phyloP scores from a whole-genome alignment of 2,888 invertebrate species.

The Caenorhabditis sp. region DNA sequence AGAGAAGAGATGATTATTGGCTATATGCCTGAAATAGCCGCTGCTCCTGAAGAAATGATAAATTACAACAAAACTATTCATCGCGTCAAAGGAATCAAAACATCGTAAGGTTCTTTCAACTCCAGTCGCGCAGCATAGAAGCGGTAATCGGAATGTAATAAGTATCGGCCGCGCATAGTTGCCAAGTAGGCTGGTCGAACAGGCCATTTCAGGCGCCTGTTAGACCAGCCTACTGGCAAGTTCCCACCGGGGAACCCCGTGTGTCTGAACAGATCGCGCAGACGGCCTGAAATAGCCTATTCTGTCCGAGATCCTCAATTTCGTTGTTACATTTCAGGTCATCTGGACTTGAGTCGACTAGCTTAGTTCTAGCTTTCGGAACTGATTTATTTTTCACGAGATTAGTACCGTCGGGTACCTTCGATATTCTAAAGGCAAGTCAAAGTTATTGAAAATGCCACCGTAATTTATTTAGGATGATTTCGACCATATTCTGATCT shows the following conservation, averaged over 20 bases:
- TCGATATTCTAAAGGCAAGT: constrained; percentile 89
- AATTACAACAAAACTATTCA: constrained; percentile 94
- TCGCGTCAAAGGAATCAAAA: constrained; percentile 87
- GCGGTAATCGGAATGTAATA: too few relatives aligned
- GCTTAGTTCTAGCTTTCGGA: constrained; percentile 93
- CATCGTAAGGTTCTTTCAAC: constrained; percentile 84
- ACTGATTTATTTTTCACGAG: constrained; percentile 96
- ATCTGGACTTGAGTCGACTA: constrained; percentile 96
- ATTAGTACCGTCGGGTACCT: constrained; percentile 96
- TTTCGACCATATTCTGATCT: constrained; percentile 96
- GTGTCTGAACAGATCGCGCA: too few relatives aligned
- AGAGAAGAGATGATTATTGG: constrained; percentile 88
- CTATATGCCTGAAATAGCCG: constrained; percentile 94
- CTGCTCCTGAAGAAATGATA: constrained; percentile 90
- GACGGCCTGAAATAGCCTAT: background rate
- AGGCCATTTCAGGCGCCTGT: too few relatives aligned
- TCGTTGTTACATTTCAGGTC: constrained; percentile 63
- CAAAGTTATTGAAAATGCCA: too few relatives aligned
- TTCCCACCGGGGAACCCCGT: too few relatives aligned
- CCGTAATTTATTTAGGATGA: constrained; percentile 83
- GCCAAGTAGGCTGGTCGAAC: too few relatives aligned
- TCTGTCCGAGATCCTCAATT: background rate
- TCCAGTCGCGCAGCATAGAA: too few relatives aligned
- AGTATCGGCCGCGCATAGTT: background rate
- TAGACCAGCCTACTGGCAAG: too few relatives aligned